Percentiles rank a stretch among this genome's conserved stretches.
Evolutionary conservation across 2,797 vertebrate genomes (phyloP).

Genomic region (Propithecus perrieri): DNA sequence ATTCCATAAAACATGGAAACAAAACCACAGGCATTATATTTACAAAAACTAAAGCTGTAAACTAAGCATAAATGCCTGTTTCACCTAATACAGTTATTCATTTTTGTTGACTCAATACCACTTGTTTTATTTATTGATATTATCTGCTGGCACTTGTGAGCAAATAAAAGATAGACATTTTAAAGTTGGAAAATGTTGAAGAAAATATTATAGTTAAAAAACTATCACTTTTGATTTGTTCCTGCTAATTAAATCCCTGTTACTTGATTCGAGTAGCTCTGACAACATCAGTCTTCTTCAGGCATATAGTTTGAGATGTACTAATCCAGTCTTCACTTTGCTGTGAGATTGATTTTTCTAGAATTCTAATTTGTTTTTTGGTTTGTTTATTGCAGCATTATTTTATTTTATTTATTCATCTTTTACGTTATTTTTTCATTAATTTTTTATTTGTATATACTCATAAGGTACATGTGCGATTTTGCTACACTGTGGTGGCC

Average conservation of each 20-base stretch:
- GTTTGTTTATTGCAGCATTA: not conserved
- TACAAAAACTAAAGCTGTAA: not conserved
- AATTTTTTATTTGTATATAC: not conserved
- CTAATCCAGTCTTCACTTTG: not conserved
- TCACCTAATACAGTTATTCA: not conserved
- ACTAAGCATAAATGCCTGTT: not conserved
- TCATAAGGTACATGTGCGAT: not conserved
- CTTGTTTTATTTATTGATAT: not conserved
- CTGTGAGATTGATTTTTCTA: not conserved
- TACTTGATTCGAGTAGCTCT: not conserved
- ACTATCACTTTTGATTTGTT: not conserved
- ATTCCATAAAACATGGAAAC: not conserved
- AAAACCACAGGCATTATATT: not conserved
- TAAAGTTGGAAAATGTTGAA: not conserved
- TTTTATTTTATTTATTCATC: not conserved
- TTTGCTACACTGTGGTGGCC: not conserved
- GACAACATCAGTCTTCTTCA: not conserved
- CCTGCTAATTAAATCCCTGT: not conserved
- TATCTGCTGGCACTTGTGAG: not conserved
- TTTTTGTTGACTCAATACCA: not conserved
- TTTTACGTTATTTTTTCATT: not conserved
- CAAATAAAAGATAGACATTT: not conserved
- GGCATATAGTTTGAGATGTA: not conserved
- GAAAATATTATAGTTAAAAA: not conserved
- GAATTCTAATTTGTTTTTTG: not conserved